Percentiles rank a stretch among this genome's conserved stretches.
Conservation (phyloP, 2,888 invertebrate genomes). For the Andrena minutula region DNA sequence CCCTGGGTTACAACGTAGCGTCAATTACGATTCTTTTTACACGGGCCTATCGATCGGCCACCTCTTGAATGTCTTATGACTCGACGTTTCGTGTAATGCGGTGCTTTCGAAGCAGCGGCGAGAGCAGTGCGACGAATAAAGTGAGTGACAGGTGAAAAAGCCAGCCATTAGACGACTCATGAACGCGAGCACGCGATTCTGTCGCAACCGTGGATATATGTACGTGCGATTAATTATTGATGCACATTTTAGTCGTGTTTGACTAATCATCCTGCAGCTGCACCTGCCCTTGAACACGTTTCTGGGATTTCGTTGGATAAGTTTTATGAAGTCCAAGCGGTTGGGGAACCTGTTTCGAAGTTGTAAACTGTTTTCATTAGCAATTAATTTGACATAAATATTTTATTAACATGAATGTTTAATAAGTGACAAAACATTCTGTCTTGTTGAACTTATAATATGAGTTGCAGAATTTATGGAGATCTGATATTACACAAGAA, state of each 20-base stretch:
- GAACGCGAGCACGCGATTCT: conserved; percentile 35
- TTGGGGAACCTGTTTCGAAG: background rate
- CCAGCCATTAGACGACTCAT: conserved; percentile 19
- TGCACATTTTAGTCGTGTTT: conserved; percentile 30
- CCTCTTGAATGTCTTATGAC: conserved; percentile 39
- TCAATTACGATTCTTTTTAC: conserved; percentile 32
- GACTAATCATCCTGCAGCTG: conserved; percentile 25
- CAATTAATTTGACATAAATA: no score
- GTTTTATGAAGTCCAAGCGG: background rate
- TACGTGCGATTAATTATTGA: conserved; percentile 41
- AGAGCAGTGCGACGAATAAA: conserved; percentile 20
- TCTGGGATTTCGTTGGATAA: conserved; percentile 12
- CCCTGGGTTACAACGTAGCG: conserved; percentile 20
- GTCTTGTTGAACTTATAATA: background rate
- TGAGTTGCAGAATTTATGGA: background rate
- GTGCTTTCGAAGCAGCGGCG: conserved; percentile 5
- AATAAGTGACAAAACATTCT: background rate
- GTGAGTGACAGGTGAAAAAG: conserved; percentile 40
- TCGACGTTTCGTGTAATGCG: conserved; percentile 33
- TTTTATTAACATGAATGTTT: background rate
- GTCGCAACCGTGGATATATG: background rate
- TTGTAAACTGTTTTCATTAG: background rate
- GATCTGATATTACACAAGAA: background rate
- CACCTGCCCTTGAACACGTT: background rate
- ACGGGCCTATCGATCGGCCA: conserved; percentile 32